phyloP scores from a whole-genome alignment of 2,888 invertebrate species.

The Lathronympha strigana region DNA sequence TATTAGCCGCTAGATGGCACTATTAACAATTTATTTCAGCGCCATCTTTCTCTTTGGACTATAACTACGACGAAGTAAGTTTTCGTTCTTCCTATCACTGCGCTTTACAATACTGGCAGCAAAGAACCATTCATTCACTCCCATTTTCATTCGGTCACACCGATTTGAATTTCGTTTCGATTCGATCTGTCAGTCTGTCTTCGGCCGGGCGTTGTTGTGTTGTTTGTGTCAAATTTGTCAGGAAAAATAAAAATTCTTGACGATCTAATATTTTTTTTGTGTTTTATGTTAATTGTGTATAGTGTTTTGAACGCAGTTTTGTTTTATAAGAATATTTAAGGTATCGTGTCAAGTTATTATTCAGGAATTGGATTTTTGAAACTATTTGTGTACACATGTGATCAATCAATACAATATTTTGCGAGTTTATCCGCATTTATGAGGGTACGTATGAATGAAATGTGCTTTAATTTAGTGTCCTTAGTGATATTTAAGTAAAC shows the following conservation, averaged over 20 bases:
- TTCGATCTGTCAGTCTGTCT: constrained; percentile 40
- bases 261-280: constrained; percentile 35
- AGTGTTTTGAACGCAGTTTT: constrained; percentile 45
- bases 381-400: constrained; percentile 73
- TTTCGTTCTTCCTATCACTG: not conserved
- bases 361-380: constrained; percentile 46
- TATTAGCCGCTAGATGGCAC: constrained; percentile 42
- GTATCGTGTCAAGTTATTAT: constrained; percentile 45
- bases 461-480: constrained; percentile 45
- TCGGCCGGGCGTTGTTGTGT: constrained; percentile 49
- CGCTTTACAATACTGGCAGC: constrained; percentile 22
- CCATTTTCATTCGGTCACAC: constrained; percentile 47
- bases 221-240: constrained; percentile 49
- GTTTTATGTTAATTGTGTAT: constrained; percentile 27
- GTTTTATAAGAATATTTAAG: constrained; percentile 52
- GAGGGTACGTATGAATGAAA: constrained; percentile 77
- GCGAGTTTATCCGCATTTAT: constrained; percentile 57
- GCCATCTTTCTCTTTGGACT: constrained; percentile 15
- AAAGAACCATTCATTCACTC: constrained; percentile 55
- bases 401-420: constrained; percentile 63
- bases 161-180: constrained; percentile 40
- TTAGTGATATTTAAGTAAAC: constrained; percentile 25
- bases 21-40: constrained; percentile 3
- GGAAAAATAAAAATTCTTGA: constrained; percentile 44
- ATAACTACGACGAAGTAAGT: constrained; percentile 13